phyloP scores from a whole-genome alignment of 2,888 invertebrate genomes.

The Drosophila maculinotata region DNA sequence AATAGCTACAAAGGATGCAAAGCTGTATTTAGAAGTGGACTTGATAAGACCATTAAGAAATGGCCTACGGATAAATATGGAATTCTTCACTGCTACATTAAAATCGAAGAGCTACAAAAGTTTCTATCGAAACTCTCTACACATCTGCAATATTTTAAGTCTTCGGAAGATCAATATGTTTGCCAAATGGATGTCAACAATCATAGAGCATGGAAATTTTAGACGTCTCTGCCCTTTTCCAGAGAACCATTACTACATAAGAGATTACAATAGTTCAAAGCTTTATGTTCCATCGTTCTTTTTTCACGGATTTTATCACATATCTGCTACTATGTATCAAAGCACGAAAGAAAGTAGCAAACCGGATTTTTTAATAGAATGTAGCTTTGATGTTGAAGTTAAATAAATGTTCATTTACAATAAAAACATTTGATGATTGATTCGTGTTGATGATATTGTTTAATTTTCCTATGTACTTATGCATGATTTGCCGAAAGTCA shows the following conservation, averaged over 20 bases:
- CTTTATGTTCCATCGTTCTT: constrained; percentile 45
- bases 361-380: constrained; percentile 4
- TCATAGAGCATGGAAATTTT: constrained; percentile 61
- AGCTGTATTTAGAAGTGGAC: constrained; percentile 11
- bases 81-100: constrained; percentile 17
- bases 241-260: constrained; percentile 45
- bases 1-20: neutral
- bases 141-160: constrained; percentile 22
- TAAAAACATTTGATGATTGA: too few relatives aligned
- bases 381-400: neutral
- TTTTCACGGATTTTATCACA: constrained; percentile 20
- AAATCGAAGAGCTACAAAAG: constrained; percentile 13
- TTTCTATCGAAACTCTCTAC: constrained; percentile 17
- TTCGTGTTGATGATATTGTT: too few relatives aligned
- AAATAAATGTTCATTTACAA: neutral
- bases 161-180: constrained; percentile 37
- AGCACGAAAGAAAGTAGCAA: neutral
- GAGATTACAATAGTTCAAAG: constrained; percentile 28
- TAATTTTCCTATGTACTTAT: too few relatives aligned
- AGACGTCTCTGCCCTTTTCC: constrained; percentile 56
- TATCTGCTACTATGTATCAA: neutral
- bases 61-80: constrained; percentile 6
- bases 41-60: constrained; percentile 3
- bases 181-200: constrained; percentile 47
- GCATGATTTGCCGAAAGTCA: neutral